These are phyloP conservation scores for Myotis lucifugus DNA, from an alignment of 2,113 vertebrate species.

Conservation along the genomic window DNA sequence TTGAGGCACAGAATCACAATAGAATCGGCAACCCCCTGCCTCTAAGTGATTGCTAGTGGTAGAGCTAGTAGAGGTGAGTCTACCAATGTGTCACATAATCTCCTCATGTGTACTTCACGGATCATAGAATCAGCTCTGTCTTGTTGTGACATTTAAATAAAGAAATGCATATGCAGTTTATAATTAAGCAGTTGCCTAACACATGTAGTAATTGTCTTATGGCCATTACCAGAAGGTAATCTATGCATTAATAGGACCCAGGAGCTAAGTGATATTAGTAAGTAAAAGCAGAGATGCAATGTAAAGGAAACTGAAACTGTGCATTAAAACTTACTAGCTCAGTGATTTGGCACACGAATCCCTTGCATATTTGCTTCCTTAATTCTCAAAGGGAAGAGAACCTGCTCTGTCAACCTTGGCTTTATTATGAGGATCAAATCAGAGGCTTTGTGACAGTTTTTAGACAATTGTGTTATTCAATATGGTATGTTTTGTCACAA, in stretches of 20 bases:
- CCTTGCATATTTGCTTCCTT: not conserved
- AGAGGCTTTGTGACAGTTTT: not conserved
- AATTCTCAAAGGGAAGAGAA: not conserved
- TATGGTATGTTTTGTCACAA: not conserved
- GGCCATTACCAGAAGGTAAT: not conserved
- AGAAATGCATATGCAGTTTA: not conserved
- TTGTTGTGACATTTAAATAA: not conserved
- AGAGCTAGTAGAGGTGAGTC: not conserved
- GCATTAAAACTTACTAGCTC: not conserved
- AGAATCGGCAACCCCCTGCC: not conserved
- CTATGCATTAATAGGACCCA: not conserved
- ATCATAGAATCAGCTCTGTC: not conserved
- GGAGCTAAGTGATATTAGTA: not conserved
- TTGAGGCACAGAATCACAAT: not conserved
- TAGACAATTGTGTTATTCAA: not conserved
- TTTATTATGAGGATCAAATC: not conserved
- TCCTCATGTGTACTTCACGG: not conserved
- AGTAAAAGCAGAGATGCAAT: not conserved
- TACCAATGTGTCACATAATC: not conserved
- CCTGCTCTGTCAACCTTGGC: fast-evolving
- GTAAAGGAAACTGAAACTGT: not conserved
- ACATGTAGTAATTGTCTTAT: not conserved
- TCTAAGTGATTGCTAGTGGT: not conserved
- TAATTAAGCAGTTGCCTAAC: not conserved
- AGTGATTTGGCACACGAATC: not conserved